A percentile compares a stretch with the other conserved stretches of the same genome.
Conservation (phyloP, 2,797 vertebrate genomes). For the Falco rusticolus region DNA sequence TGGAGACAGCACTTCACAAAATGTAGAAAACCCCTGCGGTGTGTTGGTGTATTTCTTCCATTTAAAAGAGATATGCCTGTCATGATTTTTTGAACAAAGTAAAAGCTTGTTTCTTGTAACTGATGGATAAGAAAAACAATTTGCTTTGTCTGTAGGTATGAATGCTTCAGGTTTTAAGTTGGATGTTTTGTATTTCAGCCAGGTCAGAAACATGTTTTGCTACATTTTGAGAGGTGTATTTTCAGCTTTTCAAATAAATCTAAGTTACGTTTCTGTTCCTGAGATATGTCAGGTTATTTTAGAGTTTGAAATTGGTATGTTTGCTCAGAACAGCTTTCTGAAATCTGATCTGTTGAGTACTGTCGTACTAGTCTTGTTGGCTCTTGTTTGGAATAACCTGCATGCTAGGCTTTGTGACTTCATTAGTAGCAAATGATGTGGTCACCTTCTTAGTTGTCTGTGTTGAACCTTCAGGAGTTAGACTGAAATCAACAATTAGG, state of each 20-base stretch:
- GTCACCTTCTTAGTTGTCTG: neutral
- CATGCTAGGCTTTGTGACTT: neutral
- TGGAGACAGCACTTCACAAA: neutral
- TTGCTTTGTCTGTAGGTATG: neutral
- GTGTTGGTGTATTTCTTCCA: neutral
- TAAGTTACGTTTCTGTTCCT: neutral
- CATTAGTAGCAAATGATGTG: neutral
- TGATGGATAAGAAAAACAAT: neutral
- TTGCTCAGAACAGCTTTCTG: neutral
- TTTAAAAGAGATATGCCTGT: neutral
- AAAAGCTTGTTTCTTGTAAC: neutral
- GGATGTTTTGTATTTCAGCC: neutral
- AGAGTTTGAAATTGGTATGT: neutral
- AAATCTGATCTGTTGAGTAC: neutral
- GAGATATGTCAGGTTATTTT: neutral
- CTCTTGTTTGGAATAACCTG: neutral
- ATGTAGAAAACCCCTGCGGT: accelerated
- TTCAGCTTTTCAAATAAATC: neutral
- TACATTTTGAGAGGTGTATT: neutral
- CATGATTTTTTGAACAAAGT: neutral
- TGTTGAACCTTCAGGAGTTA: neutral
- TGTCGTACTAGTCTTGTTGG: neutral
- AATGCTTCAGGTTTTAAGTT: neutral
- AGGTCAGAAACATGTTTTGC: neutral
- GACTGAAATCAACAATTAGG: neutral